Conservation (phyloP, 2,113 vertebrate genomes). For the Protobothrops flavoviridis region DNA sequence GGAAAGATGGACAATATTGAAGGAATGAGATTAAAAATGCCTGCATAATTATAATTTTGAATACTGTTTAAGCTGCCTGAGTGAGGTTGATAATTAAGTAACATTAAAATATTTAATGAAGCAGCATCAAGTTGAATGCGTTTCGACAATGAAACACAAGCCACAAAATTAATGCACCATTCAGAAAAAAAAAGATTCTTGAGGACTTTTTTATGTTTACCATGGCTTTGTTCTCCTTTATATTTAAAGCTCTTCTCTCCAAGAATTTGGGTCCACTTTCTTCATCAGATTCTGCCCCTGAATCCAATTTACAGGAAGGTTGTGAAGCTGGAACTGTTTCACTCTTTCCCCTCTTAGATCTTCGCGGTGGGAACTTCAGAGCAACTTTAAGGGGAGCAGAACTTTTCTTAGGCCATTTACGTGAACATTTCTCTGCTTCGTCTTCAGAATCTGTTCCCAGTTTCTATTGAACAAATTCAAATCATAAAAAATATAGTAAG, state of each 20-base stretch:
- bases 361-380: slow-evolving; percentile 81
- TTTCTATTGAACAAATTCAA: slow-evolving; percentile 61
- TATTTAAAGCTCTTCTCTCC: slow-evolving; percentile 90
- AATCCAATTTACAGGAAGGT: slow-evolving; percentile 45
- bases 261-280: slow-evolving; percentile 82
- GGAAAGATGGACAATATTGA: not conserved
- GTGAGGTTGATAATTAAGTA: not conserved
- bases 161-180: not conserved
- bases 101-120: not conserved
- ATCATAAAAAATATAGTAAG: not conserved
- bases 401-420: slow-evolving; percentile 46
- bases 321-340: slow-evolving; percentile 57
- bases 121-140: not conserved
- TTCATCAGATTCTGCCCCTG: slow-evolving; percentile 69
- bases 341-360: slow-evolving; percentile 56
- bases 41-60: not conserved
- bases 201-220: slow-evolving; percentile 60
- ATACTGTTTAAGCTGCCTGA: not conserved
- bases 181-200: not conserved
- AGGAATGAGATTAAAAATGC: not conserved
- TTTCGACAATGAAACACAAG: not conserved
- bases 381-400: slow-evolving; percentile 78
- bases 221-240: slow-evolving; percentile 98
- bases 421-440: slow-evolving; percentile 51
- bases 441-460: slow-evolving; percentile 49